These are phyloP conservation scores for Lepidochrysops patricia DNA, from an alignment of 2,888 invertebrate genomes.

Conservation along the genomic window DNA sequence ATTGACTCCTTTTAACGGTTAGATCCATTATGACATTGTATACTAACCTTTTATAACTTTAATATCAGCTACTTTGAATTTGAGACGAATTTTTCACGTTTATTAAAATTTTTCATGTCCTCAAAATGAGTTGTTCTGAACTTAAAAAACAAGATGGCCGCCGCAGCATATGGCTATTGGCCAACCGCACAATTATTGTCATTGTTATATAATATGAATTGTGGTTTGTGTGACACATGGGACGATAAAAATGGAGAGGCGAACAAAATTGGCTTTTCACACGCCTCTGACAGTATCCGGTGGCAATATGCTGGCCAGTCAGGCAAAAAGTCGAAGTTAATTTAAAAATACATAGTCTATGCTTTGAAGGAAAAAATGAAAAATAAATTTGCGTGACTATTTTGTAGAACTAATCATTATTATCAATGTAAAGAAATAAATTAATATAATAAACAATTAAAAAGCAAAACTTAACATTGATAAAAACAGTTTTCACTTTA, in stretches of 20 bases:
- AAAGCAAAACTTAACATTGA: neutral
- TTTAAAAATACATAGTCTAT: too few species aligned
- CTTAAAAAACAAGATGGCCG: slow-evolving; percentile 31
- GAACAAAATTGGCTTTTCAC: neutral
- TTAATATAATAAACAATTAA: neutral
- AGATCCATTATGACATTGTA: slow-evolving; percentile 15
- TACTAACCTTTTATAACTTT: neutral
- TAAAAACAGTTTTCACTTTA: slow-evolving; percentile 12
- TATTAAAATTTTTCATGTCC: neutral
- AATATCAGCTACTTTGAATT: neutral
- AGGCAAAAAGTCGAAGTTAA: neutral
- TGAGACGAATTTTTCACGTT: neutral
- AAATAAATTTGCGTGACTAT: too few species aligned
- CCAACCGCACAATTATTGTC: slow-evolving; percentile 33
- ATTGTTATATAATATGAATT: slow-evolving; percentile 19
- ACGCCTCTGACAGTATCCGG: neutral
- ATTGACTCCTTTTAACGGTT: slow-evolving; percentile 27
- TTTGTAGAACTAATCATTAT: neutral
- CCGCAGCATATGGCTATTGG: slow-evolving; percentile 30
- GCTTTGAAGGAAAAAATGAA: too few species aligned
- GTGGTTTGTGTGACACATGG: slow-evolving; percentile 14
- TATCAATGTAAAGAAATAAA: neutral
- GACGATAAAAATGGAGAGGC: neutral
- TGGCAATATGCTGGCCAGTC: neutral
- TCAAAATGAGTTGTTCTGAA: slow-evolving; percentile 25